These are phyloP conservation scores for Axinella damicornis DNA, from an alignment of 37 sponge, comb jelly and placozoan genomes.

Conservation along the genomic window DNA sequence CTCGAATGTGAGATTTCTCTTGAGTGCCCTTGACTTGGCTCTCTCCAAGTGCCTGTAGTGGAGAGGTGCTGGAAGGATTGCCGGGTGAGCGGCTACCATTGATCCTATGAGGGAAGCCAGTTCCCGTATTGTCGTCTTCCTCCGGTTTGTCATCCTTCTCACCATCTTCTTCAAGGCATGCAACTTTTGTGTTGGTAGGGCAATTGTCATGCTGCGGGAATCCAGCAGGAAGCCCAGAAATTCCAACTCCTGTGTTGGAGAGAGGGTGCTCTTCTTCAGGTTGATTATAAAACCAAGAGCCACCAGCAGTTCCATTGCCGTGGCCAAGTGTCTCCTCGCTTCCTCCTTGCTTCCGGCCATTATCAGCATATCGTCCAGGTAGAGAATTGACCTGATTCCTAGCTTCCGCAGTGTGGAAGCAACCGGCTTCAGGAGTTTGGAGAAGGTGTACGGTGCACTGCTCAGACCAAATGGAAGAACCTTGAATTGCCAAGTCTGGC, in stretches of 20 bases:
- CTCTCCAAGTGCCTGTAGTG: constrained; percentile 31
- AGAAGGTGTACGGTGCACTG: constrained; percentile 38
- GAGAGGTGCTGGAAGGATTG: constrained; percentile 38
- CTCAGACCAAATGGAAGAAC: not conserved
- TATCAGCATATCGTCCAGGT: constrained; percentile 32
- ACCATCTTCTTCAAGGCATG: not conserved
- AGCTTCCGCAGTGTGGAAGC: constrained; percentile 14
- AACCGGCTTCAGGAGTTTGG: constrained; percentile 31
- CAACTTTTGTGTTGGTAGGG: constrained; percentile 5
- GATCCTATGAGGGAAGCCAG: not conserved
- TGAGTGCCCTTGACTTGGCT: not conserved
- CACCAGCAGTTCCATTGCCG: constrained; percentile 15
- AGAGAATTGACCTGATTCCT: constrained; percentile 28
- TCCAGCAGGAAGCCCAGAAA: constrained; percentile 42
- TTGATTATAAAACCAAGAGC: constrained; percentile 26
- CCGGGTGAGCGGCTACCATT: constrained; percentile 20
- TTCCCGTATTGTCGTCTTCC: constrained; percentile 6
- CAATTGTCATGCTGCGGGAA: constrained; percentile 15
- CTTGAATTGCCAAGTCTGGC: too few relatives aligned
- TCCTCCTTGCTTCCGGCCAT: constrained; percentile 13
- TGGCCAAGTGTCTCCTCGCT: not conserved
- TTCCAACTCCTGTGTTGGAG: constrained; percentile 13
- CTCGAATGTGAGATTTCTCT: not conserved
- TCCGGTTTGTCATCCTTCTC: not conserved
- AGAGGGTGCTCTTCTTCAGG: constrained; percentile 14